Base-by-base conservation (phyloP, 2,888 invertebrate species). In the Temnothorax unifasciatus region DNA sequence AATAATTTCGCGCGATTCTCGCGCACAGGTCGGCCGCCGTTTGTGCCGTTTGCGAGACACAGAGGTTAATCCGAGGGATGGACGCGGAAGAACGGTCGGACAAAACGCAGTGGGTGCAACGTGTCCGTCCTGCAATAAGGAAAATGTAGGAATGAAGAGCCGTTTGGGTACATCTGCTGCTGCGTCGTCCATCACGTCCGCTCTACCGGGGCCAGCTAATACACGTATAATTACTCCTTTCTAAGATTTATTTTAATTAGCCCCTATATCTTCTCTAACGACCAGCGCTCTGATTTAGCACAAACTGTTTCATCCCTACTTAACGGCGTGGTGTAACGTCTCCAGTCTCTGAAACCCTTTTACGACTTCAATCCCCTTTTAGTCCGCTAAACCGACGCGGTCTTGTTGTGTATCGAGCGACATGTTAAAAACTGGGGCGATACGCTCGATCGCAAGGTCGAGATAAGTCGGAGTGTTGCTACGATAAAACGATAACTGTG, bases 181-280 rank as follows among this genome's bases (percentile, higher is more conserved):
- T 93, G 92, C 91, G 90, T 94, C 95, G 94, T 94, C 93, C 92
- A 95, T 95, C 94, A 95, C 93, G 88, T 88, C 88, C 87, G 90
- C 90, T 68, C 66, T 92, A 90, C 93, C 88, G 86, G 89, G 92
- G 91, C 93, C 90, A 92, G 94, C 95, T 95, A 95, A 95, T 95
- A 95, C 94, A 94, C 94, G 94, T 95, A 95, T 95, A 95, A 95
- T 95, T 94, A 94, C 94, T 94, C 94, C 93, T 93, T 93, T 93
- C 94, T 94, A 94, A 95, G 94, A 95, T 95, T 95, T 95, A 95
- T 95, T 95, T 95, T 94, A 95, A 94, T 94, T 94, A 94, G 94
- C 92, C 93, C 89, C 93, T 94, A 94, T 92, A 94, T 94, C 94
- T 94, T 94, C 92, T 92, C 94, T 94, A 95, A 95, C 94, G 95